Evolutionary conservation across 2,113 vertebrate species (phyloP).

Genomic region (Pipra filicauda): DNA sequence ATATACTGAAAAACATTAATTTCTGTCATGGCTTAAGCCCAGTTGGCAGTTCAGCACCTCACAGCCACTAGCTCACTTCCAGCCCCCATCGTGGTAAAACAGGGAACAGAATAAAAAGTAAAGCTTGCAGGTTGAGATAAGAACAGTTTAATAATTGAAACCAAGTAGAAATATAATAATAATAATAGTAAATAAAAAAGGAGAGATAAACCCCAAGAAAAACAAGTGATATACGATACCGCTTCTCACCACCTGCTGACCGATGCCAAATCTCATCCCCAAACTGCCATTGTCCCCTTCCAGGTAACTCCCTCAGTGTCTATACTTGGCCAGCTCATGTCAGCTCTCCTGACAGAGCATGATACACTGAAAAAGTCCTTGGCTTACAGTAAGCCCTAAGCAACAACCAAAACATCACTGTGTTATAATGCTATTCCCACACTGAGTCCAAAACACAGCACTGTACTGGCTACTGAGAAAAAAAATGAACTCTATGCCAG

Average conservation of each 20-base stretch:
- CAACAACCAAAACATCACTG: background rate
- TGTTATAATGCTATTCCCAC: background rate
- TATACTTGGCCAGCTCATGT: background rate
- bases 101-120: background rate
- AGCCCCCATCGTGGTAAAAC: background rate
- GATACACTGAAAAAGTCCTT: background rate
- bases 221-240: background rate
- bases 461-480: background rate
- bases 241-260: background rate
- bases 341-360: background rate
- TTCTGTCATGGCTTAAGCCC: background rate
- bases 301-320: background rate
- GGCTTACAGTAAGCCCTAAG: background rate
- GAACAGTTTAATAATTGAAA: background rate
- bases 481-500: background rate
- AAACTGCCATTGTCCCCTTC: background rate
- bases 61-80: background rate
- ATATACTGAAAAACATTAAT: background rate
- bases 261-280: background rate
- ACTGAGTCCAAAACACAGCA: background rate
- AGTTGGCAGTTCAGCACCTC: background rate
- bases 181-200: background rate
- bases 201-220: background rate
- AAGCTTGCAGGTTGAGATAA: background rate
- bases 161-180: background rate